phyloP scores from a whole-genome alignment of 2,888 invertebrate genomes.

The Lepeophtheirus nordmannii region DNA sequence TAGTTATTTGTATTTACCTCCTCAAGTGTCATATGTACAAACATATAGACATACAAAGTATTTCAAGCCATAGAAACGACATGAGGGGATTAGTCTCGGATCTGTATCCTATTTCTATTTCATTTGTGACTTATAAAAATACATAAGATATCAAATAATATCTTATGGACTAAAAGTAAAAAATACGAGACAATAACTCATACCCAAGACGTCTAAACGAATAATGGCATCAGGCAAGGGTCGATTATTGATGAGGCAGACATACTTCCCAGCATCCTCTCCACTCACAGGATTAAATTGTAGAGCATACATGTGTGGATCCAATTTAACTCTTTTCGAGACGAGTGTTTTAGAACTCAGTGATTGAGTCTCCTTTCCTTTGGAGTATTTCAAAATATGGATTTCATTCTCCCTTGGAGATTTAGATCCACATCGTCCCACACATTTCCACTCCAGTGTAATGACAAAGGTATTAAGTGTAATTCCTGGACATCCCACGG shows the following conservation, averaged over 20 bases:
- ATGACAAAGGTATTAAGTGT: slow-evolving; percentile 17
- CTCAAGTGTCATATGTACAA: too few relatives aligned
- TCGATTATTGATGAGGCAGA: slow-evolving; percentile 17
- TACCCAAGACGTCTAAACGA: slow-evolving; percentile 12
- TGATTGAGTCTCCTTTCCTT: background rate
- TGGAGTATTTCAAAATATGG: slow-evolving; percentile 6
- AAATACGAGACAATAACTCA: background rate
- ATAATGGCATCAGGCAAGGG: slow-evolving; percentile 15
- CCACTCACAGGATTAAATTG: slow-evolving; percentile 6
- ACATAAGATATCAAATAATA: too few relatives aligned
- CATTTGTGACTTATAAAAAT: too few relatives aligned
- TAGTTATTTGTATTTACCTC: too few relatives aligned
- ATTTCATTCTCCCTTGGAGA: background rate
- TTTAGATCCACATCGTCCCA: slow-evolving; percentile 11
- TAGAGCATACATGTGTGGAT: slow-evolving; percentile 4
- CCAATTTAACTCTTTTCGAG: slow-evolving; percentile 1
- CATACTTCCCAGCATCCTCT: slow-evolving; percentile 9
- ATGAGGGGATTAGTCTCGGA: too few relatives aligned
- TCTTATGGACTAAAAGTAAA: background rate
- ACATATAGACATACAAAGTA: too few relatives aligned
- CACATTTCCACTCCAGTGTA: slow-evolving; percentile 8
- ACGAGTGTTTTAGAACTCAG: too few relatives aligned
- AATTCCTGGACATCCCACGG: slow-evolving; percentile 17
- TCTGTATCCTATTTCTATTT: too few relatives aligned
- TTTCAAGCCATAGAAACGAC: too few relatives aligned